Percentiles rank a stretch among this genome's conserved stretches.
Evolutionary conservation across 2,888 invertebrate genomes (phyloP).

Genomic region (Aphrophora alni): DNA sequence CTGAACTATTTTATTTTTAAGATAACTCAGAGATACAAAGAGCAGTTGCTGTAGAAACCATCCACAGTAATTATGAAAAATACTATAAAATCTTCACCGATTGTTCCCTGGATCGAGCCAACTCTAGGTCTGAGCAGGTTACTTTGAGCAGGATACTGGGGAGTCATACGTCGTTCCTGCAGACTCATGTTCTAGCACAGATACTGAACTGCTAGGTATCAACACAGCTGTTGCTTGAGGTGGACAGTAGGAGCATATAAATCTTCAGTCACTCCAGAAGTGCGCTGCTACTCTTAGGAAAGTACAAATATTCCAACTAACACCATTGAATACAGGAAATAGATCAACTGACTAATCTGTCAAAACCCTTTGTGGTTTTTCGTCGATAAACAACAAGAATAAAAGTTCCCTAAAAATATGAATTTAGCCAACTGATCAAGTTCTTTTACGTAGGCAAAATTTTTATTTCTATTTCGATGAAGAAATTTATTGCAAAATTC

Average conservation of each 20-base stretch:
- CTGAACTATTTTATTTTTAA: too few relatives aligned
- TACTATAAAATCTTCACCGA: neutral
- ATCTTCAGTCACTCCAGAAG: neutral
- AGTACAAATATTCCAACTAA: neutral
- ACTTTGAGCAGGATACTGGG: neutral
- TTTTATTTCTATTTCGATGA: too few relatives aligned
- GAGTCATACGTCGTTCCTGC: neutral
- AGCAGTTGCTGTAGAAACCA: too few relatives aligned
- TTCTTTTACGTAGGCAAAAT: too few relatives aligned
- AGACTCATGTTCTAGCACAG: neutral
- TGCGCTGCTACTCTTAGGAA: neutral
- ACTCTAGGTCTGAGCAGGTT: neutral
- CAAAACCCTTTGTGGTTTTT: too few relatives aligned
- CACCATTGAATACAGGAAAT: neutral
- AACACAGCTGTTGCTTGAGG: neutral
- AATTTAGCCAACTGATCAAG: too few relatives aligned
- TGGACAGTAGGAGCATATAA: neutral
- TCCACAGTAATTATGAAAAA: too few relatives aligned
- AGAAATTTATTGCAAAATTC: too few relatives aligned
- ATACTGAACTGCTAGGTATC: neutral
- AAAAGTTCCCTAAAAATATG: too few relatives aligned
- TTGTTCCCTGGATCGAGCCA: neutral
- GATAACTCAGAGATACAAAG: too few relatives aligned
- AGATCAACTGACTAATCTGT: neutral
- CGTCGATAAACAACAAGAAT: too few relatives aligned